Percentiles rank a stretch among this genome's conserved stretches.
Conservation (phyloP, 2,113 vertebrate species). For the Menura novaehollandiae region DNA sequence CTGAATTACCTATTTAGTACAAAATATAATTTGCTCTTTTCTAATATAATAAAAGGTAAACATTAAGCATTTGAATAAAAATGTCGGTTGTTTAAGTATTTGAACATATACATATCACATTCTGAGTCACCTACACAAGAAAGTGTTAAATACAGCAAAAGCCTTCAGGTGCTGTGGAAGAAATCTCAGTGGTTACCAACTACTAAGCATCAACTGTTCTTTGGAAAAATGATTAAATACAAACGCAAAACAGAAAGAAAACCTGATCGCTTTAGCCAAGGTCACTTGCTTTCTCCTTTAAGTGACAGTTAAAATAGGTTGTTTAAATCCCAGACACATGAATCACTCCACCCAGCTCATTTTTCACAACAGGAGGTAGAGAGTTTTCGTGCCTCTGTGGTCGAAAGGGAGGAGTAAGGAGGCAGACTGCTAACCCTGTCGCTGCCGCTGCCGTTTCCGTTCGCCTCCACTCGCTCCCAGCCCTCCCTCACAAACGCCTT, state of each 20-base stretch:
- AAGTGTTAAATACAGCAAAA: neutral
- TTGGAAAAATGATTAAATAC: neutral
- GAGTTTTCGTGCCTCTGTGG: neutral
- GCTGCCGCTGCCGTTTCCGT: rapidly evolving
- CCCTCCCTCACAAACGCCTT: neutral
- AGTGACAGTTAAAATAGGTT: neutral
- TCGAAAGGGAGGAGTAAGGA: neutral
- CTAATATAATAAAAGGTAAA: neutral
- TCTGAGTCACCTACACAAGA: neutral
- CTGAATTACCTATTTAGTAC: neutral
- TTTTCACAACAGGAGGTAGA: neutral
- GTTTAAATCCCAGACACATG: neutral
- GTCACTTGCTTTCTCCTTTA: neutral
- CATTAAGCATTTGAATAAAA: neutral
- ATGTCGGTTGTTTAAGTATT: neutral
- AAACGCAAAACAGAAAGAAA: neutral
- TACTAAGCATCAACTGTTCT: neutral
- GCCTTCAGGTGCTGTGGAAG: neutral
- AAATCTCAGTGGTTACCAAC: neutral
- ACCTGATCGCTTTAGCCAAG: neutral
- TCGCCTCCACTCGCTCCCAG: neutral
- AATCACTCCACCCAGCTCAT: neutral
- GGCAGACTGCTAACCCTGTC: neutral
- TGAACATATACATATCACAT: neutral
- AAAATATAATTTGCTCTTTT: neutral